Conservation (phyloP, 2,113 vertebrate species). For the Hyaena hyaena region DNA sequence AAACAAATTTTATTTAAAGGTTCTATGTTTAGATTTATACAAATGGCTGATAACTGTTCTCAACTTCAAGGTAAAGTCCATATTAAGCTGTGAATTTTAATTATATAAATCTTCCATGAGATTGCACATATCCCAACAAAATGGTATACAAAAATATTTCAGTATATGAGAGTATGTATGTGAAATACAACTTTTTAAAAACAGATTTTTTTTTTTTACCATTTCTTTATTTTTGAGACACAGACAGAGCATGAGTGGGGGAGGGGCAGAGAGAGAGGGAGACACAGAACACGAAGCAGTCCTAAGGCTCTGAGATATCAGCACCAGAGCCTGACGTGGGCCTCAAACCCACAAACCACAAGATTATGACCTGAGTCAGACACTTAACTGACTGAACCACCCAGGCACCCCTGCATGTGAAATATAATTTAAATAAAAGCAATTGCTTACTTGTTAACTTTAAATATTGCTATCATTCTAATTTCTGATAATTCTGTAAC, state of each 20-base stretch:
- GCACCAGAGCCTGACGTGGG: no score
- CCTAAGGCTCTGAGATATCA: no score
- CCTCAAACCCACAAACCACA: no score
- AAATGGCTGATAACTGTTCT: not conserved
- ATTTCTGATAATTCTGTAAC: not conserved
- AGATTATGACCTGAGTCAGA: no score
- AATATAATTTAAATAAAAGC: constrained; percentile 14
- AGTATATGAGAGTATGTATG: not conserved
- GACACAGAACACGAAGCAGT: no score
- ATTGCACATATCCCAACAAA: not conserved
- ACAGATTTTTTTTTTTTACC: no score
- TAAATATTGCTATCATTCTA: constrained; percentile 25
- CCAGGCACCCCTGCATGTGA: no score
- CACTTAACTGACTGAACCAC: no score
- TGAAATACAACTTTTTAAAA: not conserved
- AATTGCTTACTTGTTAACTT: not conserved
- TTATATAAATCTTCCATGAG: constrained; percentile 24
- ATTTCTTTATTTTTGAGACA: no score
- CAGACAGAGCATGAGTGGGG: no score
- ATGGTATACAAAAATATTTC: not conserved
- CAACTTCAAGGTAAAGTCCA: constrained; percentile 1
- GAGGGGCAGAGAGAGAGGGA: no score
- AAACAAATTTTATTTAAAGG: not conserved
- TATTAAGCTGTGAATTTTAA: constrained; percentile 37
- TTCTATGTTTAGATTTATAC: not conserved